phyloP scores from a whole-genome alignment of 2,797 vertebrate genomes.

The Simalia tracyae region DNA sequence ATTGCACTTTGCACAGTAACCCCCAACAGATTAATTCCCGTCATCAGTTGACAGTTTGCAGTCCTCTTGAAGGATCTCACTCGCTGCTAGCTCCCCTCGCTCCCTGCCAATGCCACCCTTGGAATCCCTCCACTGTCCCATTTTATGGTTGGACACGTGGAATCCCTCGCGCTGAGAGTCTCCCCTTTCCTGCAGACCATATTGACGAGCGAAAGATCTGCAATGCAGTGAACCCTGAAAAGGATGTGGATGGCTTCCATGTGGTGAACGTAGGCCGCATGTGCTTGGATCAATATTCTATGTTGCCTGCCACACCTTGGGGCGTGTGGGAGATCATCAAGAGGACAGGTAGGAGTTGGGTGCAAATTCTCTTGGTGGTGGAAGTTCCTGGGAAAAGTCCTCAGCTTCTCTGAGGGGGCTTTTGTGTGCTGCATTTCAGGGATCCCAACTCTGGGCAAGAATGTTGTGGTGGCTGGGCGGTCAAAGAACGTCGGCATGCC shows the following conservation, averaged over 20 bases:
- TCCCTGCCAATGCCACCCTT: neutral
- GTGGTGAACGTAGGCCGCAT: slow-evolving; percentile 93
- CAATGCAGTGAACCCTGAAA: slow-evolving; percentile 89
- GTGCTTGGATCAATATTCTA: slow-evolving; percentile 94
- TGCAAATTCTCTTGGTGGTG: rapidly evolving
- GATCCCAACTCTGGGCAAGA: slow-evolving; percentile 93
- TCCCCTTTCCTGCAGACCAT: slow-evolving; percentile 77
- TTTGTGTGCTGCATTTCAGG: slow-evolving; percentile 69
- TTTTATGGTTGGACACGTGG: neutral
- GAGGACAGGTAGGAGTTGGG: slow-evolving; percentile 82
- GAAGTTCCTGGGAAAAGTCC: rapidly evolving
- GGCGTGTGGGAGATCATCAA: slow-evolving; percentile 96
- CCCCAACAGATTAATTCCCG: neutral
- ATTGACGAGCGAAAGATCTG: slow-evolving; percentile 90
- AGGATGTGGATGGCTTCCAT: slow-evolving; percentile 97
- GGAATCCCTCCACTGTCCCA: neutral
- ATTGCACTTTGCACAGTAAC: neutral
- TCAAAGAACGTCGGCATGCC: slow-evolving; percentile 99
- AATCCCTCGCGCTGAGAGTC: neutral
- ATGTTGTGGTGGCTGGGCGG: slow-evolving; percentile 92
- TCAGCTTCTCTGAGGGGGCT: neutral
- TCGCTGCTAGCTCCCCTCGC: no score
- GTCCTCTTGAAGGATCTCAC: neutral
- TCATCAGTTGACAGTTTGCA: neutral
- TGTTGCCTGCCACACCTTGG: slow-evolving; percentile 95